Evolutionary conservation across 2,113 vertebrate genomes (phyloP), one percentile per base, ranked within the genome.

Genomic region (Alligator mississippiensis): DNA sequence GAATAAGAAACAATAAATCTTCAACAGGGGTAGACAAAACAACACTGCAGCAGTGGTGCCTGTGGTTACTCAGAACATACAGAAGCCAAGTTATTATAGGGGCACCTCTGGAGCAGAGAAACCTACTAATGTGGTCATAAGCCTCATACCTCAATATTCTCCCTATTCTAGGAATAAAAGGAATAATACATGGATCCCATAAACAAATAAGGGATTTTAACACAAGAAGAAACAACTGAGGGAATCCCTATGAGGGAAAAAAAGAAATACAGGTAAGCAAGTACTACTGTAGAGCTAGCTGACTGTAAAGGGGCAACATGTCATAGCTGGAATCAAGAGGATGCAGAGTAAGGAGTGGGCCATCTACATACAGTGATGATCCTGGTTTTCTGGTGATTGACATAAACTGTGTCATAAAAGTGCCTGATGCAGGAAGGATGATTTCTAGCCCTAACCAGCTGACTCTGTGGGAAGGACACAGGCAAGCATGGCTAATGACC

Each of bases 191-290:
- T 27, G 6, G 17, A 16, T 24, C 47, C 9, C 6, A 10, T 17
- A 62, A 22, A 24, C 47, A 88, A 60, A 22, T 16, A 22, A 16
- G n/a, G 59, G 15, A 70, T 34, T 63, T 63, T 6, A 11, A 1
- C 24, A 58, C 0, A 0, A 64, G 30, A 58, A 78, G 8, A 14
- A 19, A 22, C 21, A 11, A 74, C 1, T 4, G 84, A 11, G 28
- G 27, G 8, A 76, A 55, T 13, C 11, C 8, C 25, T 77, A 11
- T 30, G 61, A 21, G 11, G 15, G 76, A 19, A 21, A 24, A 5
- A 88, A 12, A 3, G 78, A 13, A 74, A 14, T 90, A 21, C 47
- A 58, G 47, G 61, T 0, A 0, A 38, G 83, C 77, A 77, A 47
- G 47, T 47, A 28, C 54, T 90, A 72, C 70, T 68, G 5, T 17